Base-by-base conservation (phyloP, 2,888 invertebrate genomes). In the Apoda limacodes region DNA sequence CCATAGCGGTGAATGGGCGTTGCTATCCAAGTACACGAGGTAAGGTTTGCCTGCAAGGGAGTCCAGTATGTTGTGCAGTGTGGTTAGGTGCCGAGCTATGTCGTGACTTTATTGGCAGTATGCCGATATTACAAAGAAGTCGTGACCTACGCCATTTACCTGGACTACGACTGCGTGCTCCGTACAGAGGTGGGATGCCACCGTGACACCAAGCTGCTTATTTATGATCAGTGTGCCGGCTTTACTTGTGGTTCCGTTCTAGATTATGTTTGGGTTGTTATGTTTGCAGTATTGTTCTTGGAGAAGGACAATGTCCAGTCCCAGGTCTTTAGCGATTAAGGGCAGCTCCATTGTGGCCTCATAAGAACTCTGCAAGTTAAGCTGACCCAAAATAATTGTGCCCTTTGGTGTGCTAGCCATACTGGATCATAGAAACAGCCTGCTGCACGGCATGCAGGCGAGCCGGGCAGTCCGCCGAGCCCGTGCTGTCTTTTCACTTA, bases 221-320 rank as follows among this genome's bases (percentile, higher is more conserved):
- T 37, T 30, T 0, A 25, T 13, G 0, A 49, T 2, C 1, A 33
- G 28, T 0, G 49, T 6, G 1, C 40, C 52, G 2, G 39, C 43
- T 9, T 40, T 48, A 0, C 46, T 36, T 3, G 2, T 4, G 2
- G 6, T 7, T 4, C 40, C 30, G 6, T 4, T 2, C 21, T 37
- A 34, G 4, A 37, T 9, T 0, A 34, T 11, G 2, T 12, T 12
- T 13, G 9, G n/a, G 1, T 25, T 22, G n/a, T 24, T 20, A 23
- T 5, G 28, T 25, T 17, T 7, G n/a, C 11, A 10, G 13, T 50
- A 47, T 17, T 47, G 49, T 22, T 54, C 52, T 23, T 51, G 50
- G 0, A 50, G 35, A 0, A 53, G 43, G 1, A 45, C 30, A 1
- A 50, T 6, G 5, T 49, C 50, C 1, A 53, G 20, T 0, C 21